phyloP scores from a whole-genome alignment of 2,888 invertebrate species.

The Deroplatys truncata region DNA sequence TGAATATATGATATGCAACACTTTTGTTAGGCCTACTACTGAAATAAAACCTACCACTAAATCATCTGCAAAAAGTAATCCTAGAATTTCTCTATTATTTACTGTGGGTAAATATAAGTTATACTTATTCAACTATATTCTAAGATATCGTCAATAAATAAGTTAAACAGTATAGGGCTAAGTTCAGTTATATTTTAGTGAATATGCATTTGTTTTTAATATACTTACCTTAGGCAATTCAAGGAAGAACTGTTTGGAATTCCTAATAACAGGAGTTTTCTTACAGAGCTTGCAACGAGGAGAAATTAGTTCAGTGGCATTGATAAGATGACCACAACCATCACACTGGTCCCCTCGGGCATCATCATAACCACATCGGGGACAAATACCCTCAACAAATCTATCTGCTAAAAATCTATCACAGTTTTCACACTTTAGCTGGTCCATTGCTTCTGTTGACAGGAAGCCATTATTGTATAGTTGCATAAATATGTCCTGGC shows the following conservation, averaged over 20 bases:
- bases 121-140: too few species aligned
- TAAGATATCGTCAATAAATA: too few species aligned
- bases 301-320: constrained; percentile 79
- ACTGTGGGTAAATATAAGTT: too few species aligned
- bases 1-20: too few species aligned
- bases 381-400: constrained; percentile 96
- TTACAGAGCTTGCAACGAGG: constrained; percentile 87
- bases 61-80: too few species aligned
- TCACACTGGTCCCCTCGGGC: constrained; percentile 99
- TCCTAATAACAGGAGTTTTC: constrained; percentile 62
- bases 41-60: too few species aligned
- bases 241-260: constrained; percentile 90
- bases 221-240: constrained; percentile 77
- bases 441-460: constrained; percentile 79
- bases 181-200: too few species aligned
- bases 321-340: constrained; percentile 92
- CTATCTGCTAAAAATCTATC: constrained; percentile 54
- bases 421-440: constrained; percentile 85
- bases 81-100: too few species aligned
- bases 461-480: constrained; percentile 80
- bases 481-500: constrained; percentile 83
- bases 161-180: too few species aligned
- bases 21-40: too few species aligned
- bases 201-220: too few species aligned
- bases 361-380: constrained; percentile 85